Evolutionary conservation across 2,888 invertebrate species (phyloP), one percentile per base, ranked within the genome.

Genomic region (Pandemis cinnamomeana): DNA sequence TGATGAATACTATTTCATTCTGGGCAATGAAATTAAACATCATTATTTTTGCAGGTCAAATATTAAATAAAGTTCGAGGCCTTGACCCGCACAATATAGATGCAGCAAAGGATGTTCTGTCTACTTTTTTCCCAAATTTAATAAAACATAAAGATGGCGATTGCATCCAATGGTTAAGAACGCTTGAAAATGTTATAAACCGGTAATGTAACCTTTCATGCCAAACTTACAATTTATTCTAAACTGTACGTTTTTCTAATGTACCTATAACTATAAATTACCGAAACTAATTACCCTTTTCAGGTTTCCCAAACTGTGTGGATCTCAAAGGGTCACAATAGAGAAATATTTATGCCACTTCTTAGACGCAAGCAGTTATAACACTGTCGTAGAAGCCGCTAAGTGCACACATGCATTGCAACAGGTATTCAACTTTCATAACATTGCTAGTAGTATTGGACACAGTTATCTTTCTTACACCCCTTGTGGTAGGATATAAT

Each of bases 281-380:
- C 7, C 42, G 6, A n/a, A 62, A n/a, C n/a, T n/a, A 42, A 15
- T 71, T n/a, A 53, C 2, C 66, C 75, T 85, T 84, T 60, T 44
- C 80, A 92, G 94, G 13, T 93, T 89, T 75, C 93, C 94, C 7
- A 93, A 89, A 72, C 91, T 87, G 75, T 93, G 93, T 78, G 87
- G 89, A 41, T 82, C 89, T 20, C 89, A 93, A 76, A 83, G 92
- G n/a, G 75, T 71, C 7, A 84, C 86, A 13, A 87, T 90, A 76
- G 94, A 93, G 77, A 82, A 79, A 51, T 86, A 85, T 73, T 77
- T 93, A 68, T 72, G 74, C n/a, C 73, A 84, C 67, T 91, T 88
- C 74, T 76, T 93, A 70, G 84, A 84, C 53, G 84, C 87, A 5
- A 82, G 74, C n/a, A 89, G 87, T 78, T 86, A 85, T 73, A 83